These are phyloP conservation scores for Montipora capricornis DNA, from an alignment of 64 coral and sea anemone species.

Conservation along the genomic window DNA sequence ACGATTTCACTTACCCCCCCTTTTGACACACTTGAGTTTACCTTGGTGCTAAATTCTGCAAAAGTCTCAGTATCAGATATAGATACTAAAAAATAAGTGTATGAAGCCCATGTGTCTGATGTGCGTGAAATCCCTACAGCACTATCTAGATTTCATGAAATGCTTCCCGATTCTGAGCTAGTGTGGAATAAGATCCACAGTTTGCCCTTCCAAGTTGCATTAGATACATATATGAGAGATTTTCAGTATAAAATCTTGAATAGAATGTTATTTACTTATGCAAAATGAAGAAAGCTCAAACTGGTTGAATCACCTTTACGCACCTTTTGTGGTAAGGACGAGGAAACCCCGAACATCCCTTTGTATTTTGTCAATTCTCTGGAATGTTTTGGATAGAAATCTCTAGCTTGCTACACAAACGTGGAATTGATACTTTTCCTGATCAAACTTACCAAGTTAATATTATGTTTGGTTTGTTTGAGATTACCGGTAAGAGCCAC, in stretches of 20 bases:
- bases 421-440: neutral
- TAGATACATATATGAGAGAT: neutral
- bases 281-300: neutral
- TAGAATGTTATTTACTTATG: constrained; percentile 11
- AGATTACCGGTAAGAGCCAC: neutral
- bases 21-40: neutral
- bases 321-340: neutral
- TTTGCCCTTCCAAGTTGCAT: constrained; percentile 7
- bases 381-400: neutral
- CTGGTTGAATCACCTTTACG: constrained; percentile 12
- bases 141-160: too few relatives aligned
- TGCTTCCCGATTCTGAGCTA: constrained; percentile 5
- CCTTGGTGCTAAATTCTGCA: constrained; percentile 11
- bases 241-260: constrained; percentile 2
- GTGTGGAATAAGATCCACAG: constrained; percentile 12
- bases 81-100: neutral
- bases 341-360: neutral
- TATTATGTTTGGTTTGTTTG: constrained; percentile 30
- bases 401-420: neutral
- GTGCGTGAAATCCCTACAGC: too few relatives aligned
- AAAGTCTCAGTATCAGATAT: constrained; percentile 1
- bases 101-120: constrained; percentile 5
- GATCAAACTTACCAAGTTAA: constrained; percentile 7
- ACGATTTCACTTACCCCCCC: neutral
- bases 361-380: neutral